These are phyloP conservation scores for Linyphia triangularis DNA, from an alignment of 2,888 invertebrate genomes.

Conservation along the genomic window DNA sequence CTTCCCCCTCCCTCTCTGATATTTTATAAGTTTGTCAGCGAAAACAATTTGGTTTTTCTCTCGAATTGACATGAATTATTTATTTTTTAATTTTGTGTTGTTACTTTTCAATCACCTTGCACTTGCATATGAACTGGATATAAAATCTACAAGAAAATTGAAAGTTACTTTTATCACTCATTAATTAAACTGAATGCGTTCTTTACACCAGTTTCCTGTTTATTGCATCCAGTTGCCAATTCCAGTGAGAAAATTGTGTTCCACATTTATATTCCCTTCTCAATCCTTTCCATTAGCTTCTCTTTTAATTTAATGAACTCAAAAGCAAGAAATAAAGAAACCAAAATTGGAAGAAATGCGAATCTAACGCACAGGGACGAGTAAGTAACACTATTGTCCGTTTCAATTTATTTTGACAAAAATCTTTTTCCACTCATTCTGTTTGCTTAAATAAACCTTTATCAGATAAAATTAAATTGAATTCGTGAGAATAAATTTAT, in stretches of 20 bases:
- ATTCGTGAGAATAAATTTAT: slow-evolving; percentile 15
- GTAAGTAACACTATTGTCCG: background rate
- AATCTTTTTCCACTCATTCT: background rate
- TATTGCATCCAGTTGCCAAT: no score
- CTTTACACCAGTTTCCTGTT: no score
- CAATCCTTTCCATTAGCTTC: background rate
- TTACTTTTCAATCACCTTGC: no score
- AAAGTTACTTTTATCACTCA: no score
- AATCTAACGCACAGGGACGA: background rate
- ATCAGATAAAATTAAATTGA: slow-evolving; percentile 24
- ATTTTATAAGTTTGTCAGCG: no score
- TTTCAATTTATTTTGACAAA: slow-evolving; percentile 11
- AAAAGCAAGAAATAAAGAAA: background rate
- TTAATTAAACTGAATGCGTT: no score
- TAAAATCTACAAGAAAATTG: no score
- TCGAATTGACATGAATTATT: no score
- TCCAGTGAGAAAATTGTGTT: background rate
- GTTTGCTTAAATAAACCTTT: background rate
- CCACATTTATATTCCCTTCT: background rate
- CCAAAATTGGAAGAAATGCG: background rate
- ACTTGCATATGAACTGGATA: no score
- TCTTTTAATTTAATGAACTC: background rate
- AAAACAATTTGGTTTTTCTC: no score
- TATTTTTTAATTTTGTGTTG: no score
- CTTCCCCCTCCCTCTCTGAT: no score